Evolutionary conservation across 2,888 invertebrate genomes (phyloP), one percentile per base, ranked within the genome.

Genomic region (Latheticus oryzae): DNA sequence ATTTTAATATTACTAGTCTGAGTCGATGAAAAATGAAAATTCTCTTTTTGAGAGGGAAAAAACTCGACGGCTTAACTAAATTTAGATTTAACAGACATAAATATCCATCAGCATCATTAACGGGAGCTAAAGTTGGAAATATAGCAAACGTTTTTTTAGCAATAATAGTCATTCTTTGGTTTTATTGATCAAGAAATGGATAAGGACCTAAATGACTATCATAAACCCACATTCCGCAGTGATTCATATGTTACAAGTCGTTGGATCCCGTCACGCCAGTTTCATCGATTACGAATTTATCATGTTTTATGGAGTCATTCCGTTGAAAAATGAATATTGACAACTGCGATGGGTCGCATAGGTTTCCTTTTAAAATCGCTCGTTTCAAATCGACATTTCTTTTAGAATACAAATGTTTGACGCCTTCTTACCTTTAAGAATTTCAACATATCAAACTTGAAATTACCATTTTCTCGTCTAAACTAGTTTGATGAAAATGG

Each of bases 271-370:
- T 69, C 72, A 71, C 67, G 64, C 66, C 62, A 65, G 61, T 68
- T 57, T 64, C 64, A 73, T 74, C 72, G 72, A 71, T 73, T 69
- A 63, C 60, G 65, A 70, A 73, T 74, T 72, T 73, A 75, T 76
- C 74, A 74, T 70, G 68, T 71, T 76, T 76, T 75, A 76, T 75
- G 70, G 74, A 72, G 73, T 73, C 73, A 73, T 77, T 76, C 71
- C 67, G 67, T 69, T 77, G 76, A 77, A 73, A 77, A 75, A 77
- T 77, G 76, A 74, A 75, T 76, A 77, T 75, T 74, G 75, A 77
- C 75, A 73, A 73, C 68, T 69, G 60, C 58, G 69, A 66, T 60
- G 58, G 58, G 51, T 58, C 53, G 64, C 59, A 61, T 50, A 58
- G 57, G 62, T 58, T 61, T 56, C 57, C 53, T 52, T 57, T 61